A percentile compares a stretch with the other conserved stretches of the same genome.
Conservation (phyloP, 2,888 invertebrate genomes). For the Heliconius ethilla region DNA sequence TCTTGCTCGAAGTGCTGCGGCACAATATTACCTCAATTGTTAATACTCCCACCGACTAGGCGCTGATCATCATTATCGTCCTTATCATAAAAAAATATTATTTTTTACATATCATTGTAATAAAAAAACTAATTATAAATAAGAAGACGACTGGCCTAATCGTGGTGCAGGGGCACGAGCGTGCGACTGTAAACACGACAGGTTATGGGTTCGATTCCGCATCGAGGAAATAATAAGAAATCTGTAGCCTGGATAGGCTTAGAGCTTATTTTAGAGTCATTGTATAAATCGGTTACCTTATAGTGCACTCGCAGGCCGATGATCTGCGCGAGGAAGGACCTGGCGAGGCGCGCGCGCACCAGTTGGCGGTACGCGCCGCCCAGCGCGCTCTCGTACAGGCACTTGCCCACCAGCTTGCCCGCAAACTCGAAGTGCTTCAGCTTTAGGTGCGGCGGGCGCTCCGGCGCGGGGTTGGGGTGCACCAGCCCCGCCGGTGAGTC, state of each 20-base stretch:
- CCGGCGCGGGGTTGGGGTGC: constrained; percentile 91
- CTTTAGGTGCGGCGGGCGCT: constrained; percentile 88
- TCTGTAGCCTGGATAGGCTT: too few relatives aligned
- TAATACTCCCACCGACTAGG: too few relatives aligned
- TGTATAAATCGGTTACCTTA: constrained; percentile 83
- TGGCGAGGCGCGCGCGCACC: constrained; percentile 93
- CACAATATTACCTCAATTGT: too few relatives aligned
- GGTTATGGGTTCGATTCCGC: too few relatives aligned
- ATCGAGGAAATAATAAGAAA: not conserved
- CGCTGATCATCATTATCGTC: too few relatives aligned
- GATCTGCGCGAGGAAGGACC: constrained; percentile 96
- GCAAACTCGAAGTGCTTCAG: constrained; percentile 96
- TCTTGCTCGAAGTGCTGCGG: constrained; percentile 95
- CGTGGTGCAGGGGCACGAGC: not conserved
- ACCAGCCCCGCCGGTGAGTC: constrained; percentile 94
- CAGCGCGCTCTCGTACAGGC: constrained; percentile 95
- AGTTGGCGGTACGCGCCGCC: constrained; percentile 94
- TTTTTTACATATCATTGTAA: too few relatives aligned
- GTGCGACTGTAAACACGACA: not conserved
- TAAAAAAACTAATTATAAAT: too few relatives aligned
- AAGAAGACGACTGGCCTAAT: not conserved
- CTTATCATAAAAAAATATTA: too few relatives aligned
- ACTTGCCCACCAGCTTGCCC: constrained; percentile 96
- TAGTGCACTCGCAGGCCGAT: constrained; percentile 96
- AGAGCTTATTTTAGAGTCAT: too few relatives aligned